These are phyloP conservation scores for Semicossyphus pulcher DNA, from an alignment of 2,113 vertebrate species.

Conservation along the genomic window DNA sequence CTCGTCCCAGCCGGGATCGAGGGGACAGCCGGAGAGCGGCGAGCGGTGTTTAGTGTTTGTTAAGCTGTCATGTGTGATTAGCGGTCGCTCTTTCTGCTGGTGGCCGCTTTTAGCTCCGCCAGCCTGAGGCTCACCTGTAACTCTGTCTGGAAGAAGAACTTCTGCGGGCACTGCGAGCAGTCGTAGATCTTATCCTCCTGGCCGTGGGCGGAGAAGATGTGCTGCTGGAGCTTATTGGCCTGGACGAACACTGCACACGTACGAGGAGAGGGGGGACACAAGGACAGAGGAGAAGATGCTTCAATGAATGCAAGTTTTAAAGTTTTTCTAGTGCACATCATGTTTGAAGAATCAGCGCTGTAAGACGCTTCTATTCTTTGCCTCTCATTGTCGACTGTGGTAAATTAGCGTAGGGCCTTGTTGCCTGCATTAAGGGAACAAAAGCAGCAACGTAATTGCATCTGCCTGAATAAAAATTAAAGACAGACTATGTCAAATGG, in stretches of 20 bases:
- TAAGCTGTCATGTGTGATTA: constrained; percentile 63
- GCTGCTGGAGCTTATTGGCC: constrained; percentile 99
- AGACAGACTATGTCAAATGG: constrained; percentile 57
- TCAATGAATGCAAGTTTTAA: background rate
- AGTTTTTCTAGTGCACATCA: background rate
- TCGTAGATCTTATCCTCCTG: constrained; percentile 99
- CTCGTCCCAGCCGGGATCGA: constrained; percentile 58
- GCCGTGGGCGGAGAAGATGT: constrained; percentile 99
- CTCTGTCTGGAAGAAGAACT: constrained; percentile 99
- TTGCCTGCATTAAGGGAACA: constrained; percentile 33
- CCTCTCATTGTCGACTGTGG: background rate
- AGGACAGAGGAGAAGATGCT: constrained; percentile 17
- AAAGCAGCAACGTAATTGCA: constrained; percentile 40
- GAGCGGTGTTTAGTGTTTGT: constrained; percentile 67
- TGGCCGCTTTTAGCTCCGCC: constrained; percentile 2
- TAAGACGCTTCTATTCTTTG: background rate
- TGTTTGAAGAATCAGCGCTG: background rate
- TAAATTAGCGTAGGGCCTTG: constrained; percentile 38
- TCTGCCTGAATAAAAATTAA: constrained; percentile 37
- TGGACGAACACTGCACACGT: constrained; percentile 93
- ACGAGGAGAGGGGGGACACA: constrained; percentile 47
- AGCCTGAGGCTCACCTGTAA: constrained; percentile 90
- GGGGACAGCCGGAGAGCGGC: constrained; percentile 38
- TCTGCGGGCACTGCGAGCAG: constrained; percentile 98
- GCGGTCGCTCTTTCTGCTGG: constrained; percentile 15